These are phyloP conservation scores for Actinopyga echinites DNA, from an alignment of 53 echinoderm and acorn worm species.

Conservation along the genomic window DNA sequence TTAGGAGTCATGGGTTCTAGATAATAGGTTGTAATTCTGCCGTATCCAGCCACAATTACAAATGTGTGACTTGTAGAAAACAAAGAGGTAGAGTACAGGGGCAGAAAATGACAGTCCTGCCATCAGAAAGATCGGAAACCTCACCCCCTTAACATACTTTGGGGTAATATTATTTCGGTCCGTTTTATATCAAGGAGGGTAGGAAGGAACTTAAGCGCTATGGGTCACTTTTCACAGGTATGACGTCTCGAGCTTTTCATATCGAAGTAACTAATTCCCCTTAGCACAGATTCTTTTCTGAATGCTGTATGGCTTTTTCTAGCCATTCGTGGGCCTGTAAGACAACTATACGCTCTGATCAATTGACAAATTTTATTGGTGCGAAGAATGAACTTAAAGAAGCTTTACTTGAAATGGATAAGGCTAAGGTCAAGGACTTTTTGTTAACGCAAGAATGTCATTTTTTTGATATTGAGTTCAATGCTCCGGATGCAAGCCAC, in stretches of 20 bases:
- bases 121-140: no score
- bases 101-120: no score
- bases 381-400: slow-evolving; percentile 42
- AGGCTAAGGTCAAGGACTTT: slow-evolving; percentile 28
- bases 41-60: neutral
- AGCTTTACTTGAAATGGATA: slow-evolving; percentile 43
- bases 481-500: slow-evolving; percentile 38
- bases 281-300: slow-evolving; percentile 66
- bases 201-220: slow-evolving; percentile 64
- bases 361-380: slow-evolving; percentile 66
- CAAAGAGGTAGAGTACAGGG: no score
- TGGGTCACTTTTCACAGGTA: no score
- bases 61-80: slow-evolving; percentile 15
- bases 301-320: slow-evolving; percentile 66
- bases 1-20: slow-evolving; percentile 37
- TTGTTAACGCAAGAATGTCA: slow-evolving; percentile 42
- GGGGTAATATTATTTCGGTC: slow-evolving; percentile 71
- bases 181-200: slow-evolving; percentile 62
- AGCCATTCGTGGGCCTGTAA: slow-evolving; percentile 55
- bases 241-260: no score
- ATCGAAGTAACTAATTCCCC: slow-evolving; percentile 51
- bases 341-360: slow-evolving; percentile 62
- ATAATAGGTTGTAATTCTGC: slow-evolving; percentile 51
- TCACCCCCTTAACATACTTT: slow-evolving; percentile 53
- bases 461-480: slow-evolving; percentile 48